Base-by-base conservation (phyloP, 1,140 invertebrate species). In the Microplitis mediator region DNA sequence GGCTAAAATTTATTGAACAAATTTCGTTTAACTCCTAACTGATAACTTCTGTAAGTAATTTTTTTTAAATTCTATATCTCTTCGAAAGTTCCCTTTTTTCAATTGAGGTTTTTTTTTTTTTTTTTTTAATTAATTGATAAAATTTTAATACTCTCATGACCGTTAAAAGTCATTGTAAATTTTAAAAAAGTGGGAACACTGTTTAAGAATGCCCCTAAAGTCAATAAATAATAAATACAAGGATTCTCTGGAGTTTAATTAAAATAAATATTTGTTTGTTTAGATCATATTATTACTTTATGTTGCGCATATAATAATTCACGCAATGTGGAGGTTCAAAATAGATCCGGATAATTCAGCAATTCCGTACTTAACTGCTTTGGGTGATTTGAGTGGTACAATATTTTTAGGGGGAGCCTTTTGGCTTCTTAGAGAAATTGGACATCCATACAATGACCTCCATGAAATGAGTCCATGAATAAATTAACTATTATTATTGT, bases 321-420 rank as follows among this genome's bases (percentile, higher is more conserved):
- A 95, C 81, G 92, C 91, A 67, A 96, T 98, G 92, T 99, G 97
- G 97, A 90, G 91, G 74, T 88, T 88, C 77, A 94, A 93, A 80
- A 94, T 97, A 75, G 97, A 99, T 88, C 97, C 97, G 2, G 97
- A 99, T 83, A 99, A 97, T 85, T 95, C 95, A n/a, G 95, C 97
- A 14, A 98, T 99, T 74, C 97, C 97, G 2, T 98, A 97, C 86
- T 89, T 98, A 60, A 99, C 97, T 3, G 95, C 97, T 2, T 80
- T 98, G 0, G 97, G 97, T 14, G 97, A 99, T 87, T 90, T 99
- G 3, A 87, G 97, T 0, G 97, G 97, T 14, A 97, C 96, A 3
- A 90, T 92, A 34, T 91, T 99, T 75, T 87, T 99, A 13, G 93
- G 94, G 1, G 77, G 93, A 3, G 93, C 95, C n/a, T 98, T 98